Conservation (phyloP, 2,888 invertebrate genomes). For the Macrophya annulata region DNA sequence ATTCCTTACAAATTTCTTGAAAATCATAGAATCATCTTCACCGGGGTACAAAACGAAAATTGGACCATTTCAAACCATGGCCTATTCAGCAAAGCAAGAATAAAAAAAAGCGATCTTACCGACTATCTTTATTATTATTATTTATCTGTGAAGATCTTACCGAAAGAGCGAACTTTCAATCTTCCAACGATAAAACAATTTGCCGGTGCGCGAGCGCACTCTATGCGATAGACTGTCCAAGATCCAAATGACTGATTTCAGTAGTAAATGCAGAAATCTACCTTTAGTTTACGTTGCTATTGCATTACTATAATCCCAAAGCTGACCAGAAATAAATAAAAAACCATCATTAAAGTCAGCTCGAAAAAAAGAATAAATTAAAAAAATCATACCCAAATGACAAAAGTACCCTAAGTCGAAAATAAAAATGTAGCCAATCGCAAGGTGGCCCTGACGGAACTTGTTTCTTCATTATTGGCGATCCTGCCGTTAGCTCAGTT, state of each 20-base stretch:
- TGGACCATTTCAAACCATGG: too few species aligned
- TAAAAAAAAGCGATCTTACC: too few species aligned
- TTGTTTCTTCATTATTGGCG: conserved; percentile 17
- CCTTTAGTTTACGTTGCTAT: not conserved
- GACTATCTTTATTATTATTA: too few species aligned
- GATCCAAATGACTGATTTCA: not conserved
- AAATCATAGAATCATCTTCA: too few species aligned
- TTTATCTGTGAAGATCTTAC: too few species aligned
- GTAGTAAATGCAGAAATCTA: not conserved
- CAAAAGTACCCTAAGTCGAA: not conserved
- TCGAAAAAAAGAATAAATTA: too few species aligned
- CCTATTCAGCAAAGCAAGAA: too few species aligned
- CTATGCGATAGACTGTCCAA: not conserved
- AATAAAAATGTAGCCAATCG: not conserved
- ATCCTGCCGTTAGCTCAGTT: not conserved
- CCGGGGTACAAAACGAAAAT: too few species aligned
- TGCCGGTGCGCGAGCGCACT: not conserved
- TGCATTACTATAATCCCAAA: not conserved
- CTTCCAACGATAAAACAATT: too few species aligned
- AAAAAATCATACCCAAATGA: not conserved
- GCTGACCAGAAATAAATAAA: not conserved
- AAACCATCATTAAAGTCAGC: too few species aligned
- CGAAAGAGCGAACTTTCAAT: too few species aligned
- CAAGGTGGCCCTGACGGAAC: not conserved
- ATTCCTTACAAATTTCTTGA: too few species aligned